phyloP scores from a whole-genome alignment of 2,888 invertebrate genomes.

The Zele albiditarsus region DNA sequence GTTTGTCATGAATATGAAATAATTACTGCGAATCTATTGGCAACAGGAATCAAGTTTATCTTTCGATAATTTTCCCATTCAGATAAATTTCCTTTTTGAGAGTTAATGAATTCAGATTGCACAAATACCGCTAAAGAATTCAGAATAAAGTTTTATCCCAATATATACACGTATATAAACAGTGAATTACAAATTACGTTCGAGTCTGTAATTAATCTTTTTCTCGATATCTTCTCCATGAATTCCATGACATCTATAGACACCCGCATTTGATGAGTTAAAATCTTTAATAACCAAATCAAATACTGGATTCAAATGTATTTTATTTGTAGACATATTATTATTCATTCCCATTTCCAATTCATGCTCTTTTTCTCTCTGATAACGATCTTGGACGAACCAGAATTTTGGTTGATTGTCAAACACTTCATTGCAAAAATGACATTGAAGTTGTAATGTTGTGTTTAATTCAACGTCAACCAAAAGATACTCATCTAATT shows the following conservation, averaged over 20 bases:
- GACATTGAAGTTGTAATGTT: slow-evolving; percentile 73
- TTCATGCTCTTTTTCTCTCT: slow-evolving; percentile 65
- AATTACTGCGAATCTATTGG: slow-evolving; percentile 70
- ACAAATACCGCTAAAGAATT: slow-evolving; percentile 56
- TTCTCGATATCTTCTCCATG: slow-evolving; percentile 69
- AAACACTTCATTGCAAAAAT: slow-evolving; percentile 72
- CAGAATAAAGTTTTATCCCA: background rate
- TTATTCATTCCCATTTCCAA: slow-evolving; percentile 74
- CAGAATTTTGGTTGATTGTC: slow-evolving; percentile 73
- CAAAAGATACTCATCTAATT: slow-evolving; percentile 73
- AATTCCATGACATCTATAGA: slow-evolving; percentile 74
- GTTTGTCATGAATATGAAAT: too few species aligned
- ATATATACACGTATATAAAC: background rate
- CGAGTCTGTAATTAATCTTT: slow-evolving; percentile 74
- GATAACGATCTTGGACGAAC: slow-evolving; percentile 73
- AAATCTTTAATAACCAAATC: slow-evolving; percentile 73
- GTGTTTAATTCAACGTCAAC: slow-evolving; percentile 71
- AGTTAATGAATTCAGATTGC: slow-evolving; percentile 39
- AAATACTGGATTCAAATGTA: slow-evolving; percentile 72
- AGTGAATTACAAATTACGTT: slow-evolving; percentile 65
- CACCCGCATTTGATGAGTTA: slow-evolving; percentile 70
- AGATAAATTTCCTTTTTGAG: slow-evolving; percentile 72
- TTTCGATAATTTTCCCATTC: slow-evolving; percentile 75
- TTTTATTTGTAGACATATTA: slow-evolving; percentile 70
- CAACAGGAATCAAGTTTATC: slow-evolving; percentile 72